Percentiles rank a stretch among this genome's conserved stretches.
phyloP scores from a whole-genome alignment of 2,113 vertebrate genomes.

The Hipposideros armiger region DNA sequence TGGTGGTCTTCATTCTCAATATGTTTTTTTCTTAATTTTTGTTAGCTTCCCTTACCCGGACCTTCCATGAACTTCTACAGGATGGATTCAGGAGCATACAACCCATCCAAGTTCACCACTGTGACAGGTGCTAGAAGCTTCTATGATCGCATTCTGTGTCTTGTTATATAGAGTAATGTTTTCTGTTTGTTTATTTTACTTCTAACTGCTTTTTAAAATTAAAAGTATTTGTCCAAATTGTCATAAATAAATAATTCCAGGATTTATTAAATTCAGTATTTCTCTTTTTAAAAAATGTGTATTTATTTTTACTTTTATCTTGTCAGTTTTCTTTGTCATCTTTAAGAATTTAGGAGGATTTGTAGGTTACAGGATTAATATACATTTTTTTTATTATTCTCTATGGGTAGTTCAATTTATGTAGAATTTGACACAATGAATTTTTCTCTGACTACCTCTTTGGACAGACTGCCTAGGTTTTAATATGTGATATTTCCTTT shows the following conservation, averaged over 20 bases:
- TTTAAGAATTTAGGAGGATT: neutral
- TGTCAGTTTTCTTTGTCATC: neutral
- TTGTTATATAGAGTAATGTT: neutral
- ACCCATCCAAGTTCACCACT: neutral
- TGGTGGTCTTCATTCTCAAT: neutral
- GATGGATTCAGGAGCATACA: neutral
- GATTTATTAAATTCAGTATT: neutral
- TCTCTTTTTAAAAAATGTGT: neutral
- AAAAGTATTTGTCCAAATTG: neutral
- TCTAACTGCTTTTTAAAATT: neutral
- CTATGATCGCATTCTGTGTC: neutral
- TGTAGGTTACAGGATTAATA: neutral
- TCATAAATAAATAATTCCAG: neutral
- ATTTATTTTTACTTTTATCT: neutral
- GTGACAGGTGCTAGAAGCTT: neutral
- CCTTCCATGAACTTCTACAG: neutral
- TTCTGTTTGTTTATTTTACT: neutral
- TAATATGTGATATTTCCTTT: neutral
- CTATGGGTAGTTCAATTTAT: neutral
- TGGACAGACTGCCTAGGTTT: neutral
- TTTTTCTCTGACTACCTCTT: conserved; percentile 31
- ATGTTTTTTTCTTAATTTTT: neutral
- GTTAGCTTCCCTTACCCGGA: neutral
- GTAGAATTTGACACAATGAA: neutral
- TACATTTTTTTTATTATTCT: neutral